Evolutionary conservation across 1,140 invertebrate species (phyloP), one percentile per base, ranked within the genome.

Genomic region (Hypothenemus hampei): DNA sequence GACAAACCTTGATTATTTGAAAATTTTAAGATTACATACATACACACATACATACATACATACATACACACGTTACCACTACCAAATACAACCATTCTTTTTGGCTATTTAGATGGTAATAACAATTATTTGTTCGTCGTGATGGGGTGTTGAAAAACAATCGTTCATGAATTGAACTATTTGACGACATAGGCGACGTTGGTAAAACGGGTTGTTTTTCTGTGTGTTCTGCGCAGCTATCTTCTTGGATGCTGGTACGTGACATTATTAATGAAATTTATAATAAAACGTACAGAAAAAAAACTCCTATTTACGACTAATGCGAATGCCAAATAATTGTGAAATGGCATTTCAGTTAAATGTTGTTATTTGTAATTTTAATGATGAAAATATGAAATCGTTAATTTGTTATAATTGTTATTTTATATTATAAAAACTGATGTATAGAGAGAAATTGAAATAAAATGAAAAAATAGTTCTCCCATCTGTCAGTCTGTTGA

Each of bases 331-430:
- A 64, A 67, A 66, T 58, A 54, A 61, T 66, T 65, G 57, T 61
- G 53, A 63, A 56, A 41, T 66, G 65, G 64, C 60, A 65, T 65
- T 66, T 66, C 62, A 68, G 64, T 67, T 68, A 48, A 66, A 68
- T 68, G 66, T 68, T 69, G 68, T 68, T 69, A 66, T 65, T 62
- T 68, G 68, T 69, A 68, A 69, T 68, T 61, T 58, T 61, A 58
- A 62, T 62, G 50, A 45, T 62, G 54, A 53, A n/a, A 62, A 62
- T 59, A 59, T 57, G 64, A 60, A 65, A 65, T 65, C 67, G 67
- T 69, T 68, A 67, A 64, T 64, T 66, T 67, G 65, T 69, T 68
- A 68, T 65, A 61, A 58, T 66, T 68, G 66, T 68, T 68, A 68
- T 68, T 68, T 68, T 68, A 64, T 64, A 57, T 64, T 63, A 57